These are phyloP conservation scores for Protodeltote pygarga DNA, from an alignment of 2,888 invertebrate genomes.

Conservation along the genomic window DNA sequence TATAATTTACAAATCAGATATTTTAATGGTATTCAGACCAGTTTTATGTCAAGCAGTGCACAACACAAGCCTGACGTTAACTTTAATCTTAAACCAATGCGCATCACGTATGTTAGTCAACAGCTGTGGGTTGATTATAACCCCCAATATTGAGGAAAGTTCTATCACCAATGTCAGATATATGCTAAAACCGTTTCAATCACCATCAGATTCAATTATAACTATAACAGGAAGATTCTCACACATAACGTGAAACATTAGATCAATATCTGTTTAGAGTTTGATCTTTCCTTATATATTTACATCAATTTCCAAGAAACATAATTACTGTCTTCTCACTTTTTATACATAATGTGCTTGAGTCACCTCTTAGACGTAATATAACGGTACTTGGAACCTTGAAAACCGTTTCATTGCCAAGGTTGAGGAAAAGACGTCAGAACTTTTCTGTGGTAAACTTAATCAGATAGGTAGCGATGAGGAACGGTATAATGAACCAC, in stretches of 20 bases:
- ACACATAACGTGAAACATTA: neutral
- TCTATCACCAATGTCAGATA: no score
- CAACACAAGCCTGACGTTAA: no score
- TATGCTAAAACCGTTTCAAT: no score
- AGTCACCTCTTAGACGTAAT: conserved; percentile 37
- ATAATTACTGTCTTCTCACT: conserved; percentile 26
- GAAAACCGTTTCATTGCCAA: conserved; percentile 40
- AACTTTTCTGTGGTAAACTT: conserved; percentile 24
- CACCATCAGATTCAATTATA: no score
- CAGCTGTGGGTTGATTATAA: no score
- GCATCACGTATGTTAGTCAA: no score
- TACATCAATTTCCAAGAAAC: conserved; percentile 34
- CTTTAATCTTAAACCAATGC: no score
- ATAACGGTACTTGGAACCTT: conserved; percentile 49
- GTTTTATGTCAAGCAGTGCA: no score
- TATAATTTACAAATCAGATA: no score
- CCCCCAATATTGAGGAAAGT: no score
- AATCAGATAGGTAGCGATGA: conserved; percentile 15
- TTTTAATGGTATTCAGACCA: no score
- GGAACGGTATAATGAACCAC: conserved; percentile 14
- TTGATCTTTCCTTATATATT: conserved; percentile 40
- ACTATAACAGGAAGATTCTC: neutral
- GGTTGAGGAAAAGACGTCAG: conserved; percentile 43
- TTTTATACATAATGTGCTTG: conserved; percentile 36
- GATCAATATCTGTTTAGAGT: conserved; percentile 1